Percentiles rank a stretch among this genome's conserved stretches.
Evolutionary conservation across 2,113 vertebrate species (phyloP).

Genomic region (Arothron firmamentum): DNA sequence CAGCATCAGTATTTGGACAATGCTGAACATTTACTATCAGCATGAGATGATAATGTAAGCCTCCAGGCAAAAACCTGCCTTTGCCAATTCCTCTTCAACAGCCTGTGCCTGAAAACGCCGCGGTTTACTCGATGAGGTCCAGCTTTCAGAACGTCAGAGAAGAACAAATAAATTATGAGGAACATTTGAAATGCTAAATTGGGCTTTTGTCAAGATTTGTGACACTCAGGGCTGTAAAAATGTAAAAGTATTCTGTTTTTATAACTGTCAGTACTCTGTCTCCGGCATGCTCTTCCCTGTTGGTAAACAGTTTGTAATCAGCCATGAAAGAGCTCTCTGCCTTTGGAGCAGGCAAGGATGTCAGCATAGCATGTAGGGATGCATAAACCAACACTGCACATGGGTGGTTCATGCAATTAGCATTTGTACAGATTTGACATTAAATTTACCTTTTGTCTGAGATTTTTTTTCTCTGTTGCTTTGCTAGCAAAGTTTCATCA

Average conservation of each 20-base stretch:
- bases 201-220: background rate
- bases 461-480: no score
- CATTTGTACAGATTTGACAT: no score
- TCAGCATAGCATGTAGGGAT: constrained; percentile 21
- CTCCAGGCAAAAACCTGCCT: constrained; percentile 32
- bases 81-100: background rate
- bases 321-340: constrained; percentile 34
- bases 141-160: background rate
- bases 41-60: constrained; percentile 34
- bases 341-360: constrained; percentile 20
- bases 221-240: background rate
- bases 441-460: no score
- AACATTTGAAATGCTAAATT: constrained; percentile 13
- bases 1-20: constrained; percentile 23
- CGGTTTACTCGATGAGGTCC: constrained; percentile 10
- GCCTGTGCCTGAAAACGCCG: constrained; percentile 2
- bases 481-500: no score
- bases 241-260: constrained; percentile 2
- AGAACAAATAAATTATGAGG: no score
- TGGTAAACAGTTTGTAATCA: constrained; percentile 32
- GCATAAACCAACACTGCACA: constrained; percentile 9
- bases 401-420: no score
- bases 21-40: constrained; percentile 20
- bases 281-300: constrained; percentile 22
- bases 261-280: background rate